A percentile compares a stretch with the other conserved stretches of the same genome.
phyloP scores from a whole-genome alignment of 2,888 invertebrate genomes.

The Trachelus iudaicus region DNA sequence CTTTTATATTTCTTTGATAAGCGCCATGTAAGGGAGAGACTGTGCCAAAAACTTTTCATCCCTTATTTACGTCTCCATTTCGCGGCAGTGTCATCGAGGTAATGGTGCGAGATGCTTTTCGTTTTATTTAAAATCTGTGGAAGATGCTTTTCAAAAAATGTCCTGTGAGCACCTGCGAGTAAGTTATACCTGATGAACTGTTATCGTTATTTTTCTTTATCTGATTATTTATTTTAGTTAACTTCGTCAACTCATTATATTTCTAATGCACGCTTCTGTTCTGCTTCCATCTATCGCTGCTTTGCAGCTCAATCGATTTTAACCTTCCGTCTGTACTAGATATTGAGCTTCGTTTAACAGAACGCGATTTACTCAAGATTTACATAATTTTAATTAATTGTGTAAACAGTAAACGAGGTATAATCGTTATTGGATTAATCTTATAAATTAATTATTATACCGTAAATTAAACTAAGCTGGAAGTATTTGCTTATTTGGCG shows the following conservation, averaged over 20 bases:
- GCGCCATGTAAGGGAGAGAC: background rate
- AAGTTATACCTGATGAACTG: background rate
- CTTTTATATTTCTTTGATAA: background rate
- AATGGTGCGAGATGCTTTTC: background rate
- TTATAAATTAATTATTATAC: background rate
- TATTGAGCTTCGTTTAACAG: background rate
- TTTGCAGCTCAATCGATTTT: background rate
- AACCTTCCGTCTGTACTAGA: background rate
- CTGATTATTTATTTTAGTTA: background rate
- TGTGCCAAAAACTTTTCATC: background rate
- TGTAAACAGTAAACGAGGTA: background rate
- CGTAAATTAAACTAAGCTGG: background rate
- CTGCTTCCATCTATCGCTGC: background rate
- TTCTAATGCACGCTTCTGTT: background rate
- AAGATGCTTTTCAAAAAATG: background rate
- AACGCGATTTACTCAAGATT: background rate
- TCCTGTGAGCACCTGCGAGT: background rate
- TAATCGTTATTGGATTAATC: background rate
- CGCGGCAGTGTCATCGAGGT: background rate
- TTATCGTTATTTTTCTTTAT: background rate
- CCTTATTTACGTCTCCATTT: background rate
- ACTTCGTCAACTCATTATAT: background rate
- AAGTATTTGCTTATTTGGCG: background rate
- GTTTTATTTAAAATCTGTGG: background rate
- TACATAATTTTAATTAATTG: background rate